These are phyloP conservation scores for Ceratoteleas bidentatus DNA, from an alignment of 1,140 invertebrate genomes.

Conservation along the genomic window DNA sequence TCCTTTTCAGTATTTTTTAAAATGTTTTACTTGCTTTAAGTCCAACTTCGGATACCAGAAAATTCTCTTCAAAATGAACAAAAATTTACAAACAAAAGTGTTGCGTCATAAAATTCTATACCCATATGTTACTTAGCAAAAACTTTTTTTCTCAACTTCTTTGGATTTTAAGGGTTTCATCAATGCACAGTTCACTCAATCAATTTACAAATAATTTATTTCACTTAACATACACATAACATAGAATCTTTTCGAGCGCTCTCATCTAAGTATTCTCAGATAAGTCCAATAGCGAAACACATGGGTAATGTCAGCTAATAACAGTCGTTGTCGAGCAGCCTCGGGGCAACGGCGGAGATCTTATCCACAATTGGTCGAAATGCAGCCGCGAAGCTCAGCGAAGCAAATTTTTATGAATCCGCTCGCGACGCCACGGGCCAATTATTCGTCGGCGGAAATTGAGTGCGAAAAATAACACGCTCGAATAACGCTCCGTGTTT, in stretches of 20 bases:
- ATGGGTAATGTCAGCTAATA: slow-evolving; percentile 56
- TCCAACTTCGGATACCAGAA: no score
- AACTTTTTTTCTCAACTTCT: no score
- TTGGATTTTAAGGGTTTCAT: no score
- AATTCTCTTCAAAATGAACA: no score
- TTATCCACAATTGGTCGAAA: slow-evolving; percentile 39
- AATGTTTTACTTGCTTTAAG: no score
- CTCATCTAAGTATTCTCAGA: neutral
- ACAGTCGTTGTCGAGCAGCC: slow-evolving; percentile 44
- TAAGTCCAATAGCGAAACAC: slow-evolving; percentile 15
- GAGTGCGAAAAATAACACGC: slow-evolving; percentile 46
- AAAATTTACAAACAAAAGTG: no score
- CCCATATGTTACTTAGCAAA: no score
- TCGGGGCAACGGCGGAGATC: slow-evolving; percentile 39
- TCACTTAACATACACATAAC: no score
- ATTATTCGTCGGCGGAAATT: slow-evolving; percentile 39
- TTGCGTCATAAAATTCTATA: no score
- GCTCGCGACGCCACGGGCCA: slow-evolving; percentile 17
- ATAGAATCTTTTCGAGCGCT: neutral
- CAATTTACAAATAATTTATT: no score
- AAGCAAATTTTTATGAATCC: slow-evolving; percentile 37
- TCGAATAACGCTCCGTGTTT: slow-evolving; percentile 19
- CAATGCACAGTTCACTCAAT: no score
- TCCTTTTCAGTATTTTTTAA: no score
- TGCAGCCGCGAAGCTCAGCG: slow-evolving; percentile 1